Conservation (phyloP, 2,888 invertebrate species). For the Cheilosia impressa region DNA sequence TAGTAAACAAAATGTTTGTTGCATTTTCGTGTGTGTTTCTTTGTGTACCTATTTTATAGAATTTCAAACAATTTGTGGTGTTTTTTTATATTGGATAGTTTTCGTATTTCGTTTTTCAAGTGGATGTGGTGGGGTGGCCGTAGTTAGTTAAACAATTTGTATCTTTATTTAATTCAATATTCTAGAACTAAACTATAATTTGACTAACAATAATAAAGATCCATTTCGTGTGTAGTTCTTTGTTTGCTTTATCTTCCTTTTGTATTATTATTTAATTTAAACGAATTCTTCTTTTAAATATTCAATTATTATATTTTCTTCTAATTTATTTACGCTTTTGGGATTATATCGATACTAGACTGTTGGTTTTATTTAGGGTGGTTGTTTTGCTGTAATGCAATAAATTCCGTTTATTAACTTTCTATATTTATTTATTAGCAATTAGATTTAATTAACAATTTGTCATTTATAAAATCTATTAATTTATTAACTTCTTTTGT, state of each 20-base stretch:
- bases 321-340: conserved; percentile 77
- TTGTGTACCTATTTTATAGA: conserved; percentile 46
- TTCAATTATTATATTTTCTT: conserved; percentile 66
- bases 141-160: conserved; percentile 70
- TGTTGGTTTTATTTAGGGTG: conserved; percentile 57
- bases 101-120: conserved; percentile 76
- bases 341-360: conserved; percentile 61
- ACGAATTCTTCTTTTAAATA: conserved; percentile 23
- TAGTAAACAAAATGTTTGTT: conserved; percentile 47
- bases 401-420: conserved; percentile 69
- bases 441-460: conserved; percentile 60
- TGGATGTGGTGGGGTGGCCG: conserved; percentile 75
- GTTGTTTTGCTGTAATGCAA: conserved; percentile 59
- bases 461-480: conserved; percentile 68
- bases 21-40: conserved; percentile 47
- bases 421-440: conserved; percentile 76
- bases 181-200: conserved; percentile 75
- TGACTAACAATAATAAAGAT: conserved; percentile 72
- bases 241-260: conserved; percentile 76
- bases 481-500: conserved; percentile 48
- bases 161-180: conserved; percentile 69
- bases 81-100: conserved; percentile 50
- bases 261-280: conserved; percentile 65
- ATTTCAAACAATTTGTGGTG: conserved; percentile 73
- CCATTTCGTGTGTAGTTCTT: conserved; percentile 71